phyloP scores from a whole-genome alignment of 2,797 vertebrate species.

The Myotis myotis region DNA sequence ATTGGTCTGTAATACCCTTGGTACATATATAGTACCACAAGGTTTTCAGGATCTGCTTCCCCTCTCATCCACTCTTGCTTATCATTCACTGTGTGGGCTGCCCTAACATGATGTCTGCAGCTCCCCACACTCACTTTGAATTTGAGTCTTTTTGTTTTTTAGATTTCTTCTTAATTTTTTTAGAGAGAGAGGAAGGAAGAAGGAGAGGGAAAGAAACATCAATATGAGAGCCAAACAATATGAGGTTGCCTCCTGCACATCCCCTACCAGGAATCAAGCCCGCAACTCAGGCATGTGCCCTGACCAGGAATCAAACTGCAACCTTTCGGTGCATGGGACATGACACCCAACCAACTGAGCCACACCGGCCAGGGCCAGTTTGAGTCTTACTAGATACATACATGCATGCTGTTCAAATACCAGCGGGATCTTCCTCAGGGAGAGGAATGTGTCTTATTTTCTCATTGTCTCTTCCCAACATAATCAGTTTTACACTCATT shows the following conservation, averaged over 20 bases:
- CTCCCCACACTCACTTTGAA: background rate
- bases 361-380: background rate
- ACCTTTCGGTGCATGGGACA: background rate
- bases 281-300: background rate
- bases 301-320: background rate
- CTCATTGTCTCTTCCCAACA: background rate
- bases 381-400: background rate
- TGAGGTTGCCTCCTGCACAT: background rate
- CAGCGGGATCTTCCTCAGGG: background rate
- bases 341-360: background rate
- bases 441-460: background rate
- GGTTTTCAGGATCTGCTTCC: background rate
- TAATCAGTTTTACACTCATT: background rate
- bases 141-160: background rate
- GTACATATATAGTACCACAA: background rate
- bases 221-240: background rate
- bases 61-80: background rate
- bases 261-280: background rate
- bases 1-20: background rate
- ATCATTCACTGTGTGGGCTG: background rate
- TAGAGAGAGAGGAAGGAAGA: background rate
- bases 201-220: background rate
- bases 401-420: accelerated
- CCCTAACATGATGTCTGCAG: background rate
- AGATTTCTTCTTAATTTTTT: background rate